Evolutionary conservation across 2,888 invertebrate species (phyloP).

Genomic region (Leptinotarsa rubiginosa): DNA sequence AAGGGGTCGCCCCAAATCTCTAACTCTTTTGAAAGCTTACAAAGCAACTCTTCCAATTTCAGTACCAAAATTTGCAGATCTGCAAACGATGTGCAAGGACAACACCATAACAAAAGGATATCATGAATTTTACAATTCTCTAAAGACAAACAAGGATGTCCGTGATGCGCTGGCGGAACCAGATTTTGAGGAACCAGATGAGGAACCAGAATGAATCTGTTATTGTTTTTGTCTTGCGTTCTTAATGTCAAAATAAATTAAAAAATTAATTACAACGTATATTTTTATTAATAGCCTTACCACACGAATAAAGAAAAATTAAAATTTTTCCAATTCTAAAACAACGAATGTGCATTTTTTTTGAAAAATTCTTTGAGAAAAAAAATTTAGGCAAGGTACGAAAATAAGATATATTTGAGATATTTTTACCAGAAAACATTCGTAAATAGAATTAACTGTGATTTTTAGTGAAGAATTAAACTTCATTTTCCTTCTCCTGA

Average conservation of each 20-base stretch:
- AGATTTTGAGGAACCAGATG: constrained; percentile 21
- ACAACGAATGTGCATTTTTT: constrained; percentile 3
- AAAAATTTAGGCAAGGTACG: too few species aligned
- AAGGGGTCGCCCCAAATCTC: not conserved
- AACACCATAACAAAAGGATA: constrained; percentile 42
- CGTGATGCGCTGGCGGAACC: constrained; percentile 17
- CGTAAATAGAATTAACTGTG: constrained; percentile 1
- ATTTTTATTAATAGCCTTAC: constrained; percentile 2
- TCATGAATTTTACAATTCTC: constrained; percentile 38
- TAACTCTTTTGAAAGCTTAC: not conserved
- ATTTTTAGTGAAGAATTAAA: not conserved
- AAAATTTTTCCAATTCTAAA: not conserved
- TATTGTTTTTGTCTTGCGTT: constrained; percentile 2
- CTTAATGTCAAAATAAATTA: not conserved
- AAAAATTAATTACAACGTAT: not conserved
- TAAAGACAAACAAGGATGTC: constrained; percentile 31
- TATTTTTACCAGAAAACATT: not conserved
- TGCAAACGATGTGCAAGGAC: constrained; percentile 30
- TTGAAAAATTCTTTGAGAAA: not conserved
- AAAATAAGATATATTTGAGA: not conserved
- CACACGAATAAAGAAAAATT: not conserved
- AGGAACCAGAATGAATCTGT: not conserved
- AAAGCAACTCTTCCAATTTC: constrained; percentile 28
- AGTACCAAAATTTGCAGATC: constrained; percentile 1
- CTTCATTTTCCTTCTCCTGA: not conserved